phyloP scores from a whole-genome alignment of 2,113 vertebrate species.

The Eonycteris spelaea region DNA sequence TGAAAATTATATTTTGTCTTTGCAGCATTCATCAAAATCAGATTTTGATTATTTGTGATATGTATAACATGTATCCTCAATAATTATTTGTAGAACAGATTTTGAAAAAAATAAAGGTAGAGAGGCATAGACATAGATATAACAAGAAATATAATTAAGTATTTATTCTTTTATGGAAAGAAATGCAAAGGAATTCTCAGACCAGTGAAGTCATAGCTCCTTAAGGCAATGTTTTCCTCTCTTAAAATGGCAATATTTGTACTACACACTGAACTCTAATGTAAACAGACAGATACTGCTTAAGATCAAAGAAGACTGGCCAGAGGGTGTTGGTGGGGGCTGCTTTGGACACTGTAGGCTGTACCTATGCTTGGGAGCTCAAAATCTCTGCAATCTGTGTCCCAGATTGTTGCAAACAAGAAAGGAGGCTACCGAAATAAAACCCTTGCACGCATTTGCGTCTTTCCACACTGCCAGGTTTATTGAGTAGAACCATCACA shows the following conservation, averaged over 20 bases:
- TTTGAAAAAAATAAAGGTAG: not conserved
- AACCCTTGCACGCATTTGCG: too few relatives aligned
- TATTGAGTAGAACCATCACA: too few relatives aligned
- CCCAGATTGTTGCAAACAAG: not conserved
- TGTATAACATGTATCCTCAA: not conserved
- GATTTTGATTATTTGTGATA: slow-evolving; percentile 43
- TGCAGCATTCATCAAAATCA: not conserved
- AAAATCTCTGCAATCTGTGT: not conserved
- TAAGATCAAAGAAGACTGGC: not conserved
- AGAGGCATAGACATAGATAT: not conserved
- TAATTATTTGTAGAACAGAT: not conserved
- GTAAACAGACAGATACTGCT: not conserved
- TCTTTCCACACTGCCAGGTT: too few relatives aligned
- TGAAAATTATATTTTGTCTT: not conserved
- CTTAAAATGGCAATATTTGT: not conserved
- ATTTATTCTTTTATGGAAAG: not conserved
- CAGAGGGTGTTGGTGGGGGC: too few relatives aligned
- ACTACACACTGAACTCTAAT: not conserved
- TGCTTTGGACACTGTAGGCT: not conserved
- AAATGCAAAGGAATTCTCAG: not conserved
- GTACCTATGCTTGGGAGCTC: not conserved
- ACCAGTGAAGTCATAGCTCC: not conserved
- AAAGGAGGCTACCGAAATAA: too few relatives aligned
- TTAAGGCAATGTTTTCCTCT: not conserved
- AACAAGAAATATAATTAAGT: not conserved